These are phyloP conservation scores for Parapristionchus giblindavisi DNA, from an alignment of 2,888 invertebrate species.

Conservation along the genomic window DNA sequence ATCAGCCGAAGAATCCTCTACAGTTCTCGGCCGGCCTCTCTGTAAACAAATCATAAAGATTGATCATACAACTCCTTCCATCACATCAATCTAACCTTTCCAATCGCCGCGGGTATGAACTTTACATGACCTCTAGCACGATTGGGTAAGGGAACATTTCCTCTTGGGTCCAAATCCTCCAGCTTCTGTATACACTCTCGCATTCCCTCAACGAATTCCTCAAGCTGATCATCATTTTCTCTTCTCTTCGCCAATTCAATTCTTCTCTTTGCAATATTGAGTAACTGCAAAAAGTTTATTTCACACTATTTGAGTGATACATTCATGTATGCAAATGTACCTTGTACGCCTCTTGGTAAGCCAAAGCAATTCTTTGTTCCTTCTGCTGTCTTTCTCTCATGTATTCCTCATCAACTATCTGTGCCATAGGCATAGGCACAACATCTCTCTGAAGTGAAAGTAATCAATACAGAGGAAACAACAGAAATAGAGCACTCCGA, in stretches of 20 bases:
- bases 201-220: background rate
- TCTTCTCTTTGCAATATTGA: background rate
- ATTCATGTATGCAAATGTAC: no score
- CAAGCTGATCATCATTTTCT: background rate
- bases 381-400: background rate
- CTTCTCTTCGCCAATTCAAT: background rate
- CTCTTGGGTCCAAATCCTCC: constrained; percentile 1
- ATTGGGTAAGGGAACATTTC: background rate
- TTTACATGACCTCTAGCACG: background rate
- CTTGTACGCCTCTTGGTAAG: background rate
- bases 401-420: background rate
- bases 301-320: no score
- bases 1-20: background rate
- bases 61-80: background rate
- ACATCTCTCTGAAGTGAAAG: no score
- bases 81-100: background rate
- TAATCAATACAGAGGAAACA: no score
- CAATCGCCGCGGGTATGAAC: background rate
- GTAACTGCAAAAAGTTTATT: background rate
- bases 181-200: background rate
- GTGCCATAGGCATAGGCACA: no score
- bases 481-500: no score
- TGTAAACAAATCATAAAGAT: background rate
- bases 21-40: background rate
- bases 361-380: background rate